Evolutionary conservation across 2,113 vertebrate species (phyloP).

Genomic region (Cyanoderma ruficeps): DNA sequence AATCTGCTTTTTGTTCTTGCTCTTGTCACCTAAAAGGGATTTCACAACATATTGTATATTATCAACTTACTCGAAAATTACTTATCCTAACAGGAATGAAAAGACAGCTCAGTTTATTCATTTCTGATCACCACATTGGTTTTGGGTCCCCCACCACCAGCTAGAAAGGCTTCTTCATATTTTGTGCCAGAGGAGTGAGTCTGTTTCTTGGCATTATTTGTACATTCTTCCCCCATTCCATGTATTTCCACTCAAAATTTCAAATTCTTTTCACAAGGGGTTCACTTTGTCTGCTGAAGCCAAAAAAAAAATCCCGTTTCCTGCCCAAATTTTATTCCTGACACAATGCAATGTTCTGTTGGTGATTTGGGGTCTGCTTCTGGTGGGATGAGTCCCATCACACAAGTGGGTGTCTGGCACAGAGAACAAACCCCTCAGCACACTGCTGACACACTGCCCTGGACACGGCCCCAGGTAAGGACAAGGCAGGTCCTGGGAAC

Average conservation of each 20-base stretch:
- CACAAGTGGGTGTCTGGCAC: neutral
- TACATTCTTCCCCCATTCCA: neutral
- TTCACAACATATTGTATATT: neutral
- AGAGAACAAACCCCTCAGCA: neutral
- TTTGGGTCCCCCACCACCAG: neutral
- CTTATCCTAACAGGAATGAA: neutral
- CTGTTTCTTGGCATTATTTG: slow-evolving; percentile 25
- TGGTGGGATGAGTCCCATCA: neutral
- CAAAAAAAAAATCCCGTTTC: neutral
- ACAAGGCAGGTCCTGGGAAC: neutral
- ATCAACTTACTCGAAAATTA: neutral
- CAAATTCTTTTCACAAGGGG: slow-evolving; percentile 29
- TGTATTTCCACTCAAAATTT: slow-evolving; percentile 31
- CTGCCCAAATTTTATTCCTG: neutral
- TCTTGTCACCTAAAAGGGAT: slow-evolving; percentile 41
- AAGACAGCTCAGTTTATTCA: neutral
- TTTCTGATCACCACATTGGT: neutral
- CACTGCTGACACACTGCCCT: accelerated
- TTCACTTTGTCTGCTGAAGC: neutral
- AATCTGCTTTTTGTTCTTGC: slow-evolving; percentile 66
- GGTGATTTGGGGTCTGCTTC: neutral
- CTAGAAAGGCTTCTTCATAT: neutral
- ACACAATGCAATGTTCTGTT: neutral
- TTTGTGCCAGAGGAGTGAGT: neutral
- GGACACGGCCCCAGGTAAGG: accelerated